These are phyloP conservation scores for Platycheirus rosarum DNA, from an alignment of 2,888 invertebrate genomes.

Conservation along the genomic window DNA sequence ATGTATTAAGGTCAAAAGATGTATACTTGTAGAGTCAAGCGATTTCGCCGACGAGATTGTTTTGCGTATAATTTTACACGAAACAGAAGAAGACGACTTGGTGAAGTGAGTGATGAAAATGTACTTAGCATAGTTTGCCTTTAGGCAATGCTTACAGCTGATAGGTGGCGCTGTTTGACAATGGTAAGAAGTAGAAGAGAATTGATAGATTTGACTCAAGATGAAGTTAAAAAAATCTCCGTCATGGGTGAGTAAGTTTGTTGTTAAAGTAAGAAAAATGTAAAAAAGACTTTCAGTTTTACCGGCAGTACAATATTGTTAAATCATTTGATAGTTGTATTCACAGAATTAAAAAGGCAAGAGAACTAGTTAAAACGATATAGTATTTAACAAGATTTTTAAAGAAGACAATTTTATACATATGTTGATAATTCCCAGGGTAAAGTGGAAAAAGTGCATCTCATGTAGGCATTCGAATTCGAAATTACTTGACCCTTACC, in stretches of 20 bases:
- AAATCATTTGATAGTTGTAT: too few species aligned
- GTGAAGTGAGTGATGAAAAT: conserved; percentile 35
- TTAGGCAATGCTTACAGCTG: neutral
- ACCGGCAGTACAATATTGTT: too few species aligned
- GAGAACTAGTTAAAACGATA: too few species aligned
- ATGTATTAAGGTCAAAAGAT: conserved; percentile 71
- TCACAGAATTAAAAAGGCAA: too few species aligned
- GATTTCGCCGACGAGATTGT: conserved; percentile 41
- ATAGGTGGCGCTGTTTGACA: neutral
- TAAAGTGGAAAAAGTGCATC: too few species aligned
- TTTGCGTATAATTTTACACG: conserved; percentile 1
- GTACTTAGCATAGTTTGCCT: neutral
- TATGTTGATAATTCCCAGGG: too few species aligned
- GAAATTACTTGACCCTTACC: too few species aligned
- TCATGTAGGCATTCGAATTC: too few species aligned
- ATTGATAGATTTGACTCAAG: neutral
- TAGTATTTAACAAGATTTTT: too few species aligned
- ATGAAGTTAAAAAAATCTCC: neutral
- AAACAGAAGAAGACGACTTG: conserved; percentile 26
- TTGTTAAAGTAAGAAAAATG: neutral
- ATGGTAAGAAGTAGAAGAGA: conserved; percentile 4
- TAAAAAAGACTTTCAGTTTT: conserved; percentile 16
- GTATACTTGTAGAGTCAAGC: conserved; percentile 64
- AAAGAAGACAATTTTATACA: too few species aligned
- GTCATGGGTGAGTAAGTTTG: neutral